These are phyloP conservation scores for Archips crataeganus DNA, from an alignment of 2,888 invertebrate species.

Conservation along the genomic window DNA sequence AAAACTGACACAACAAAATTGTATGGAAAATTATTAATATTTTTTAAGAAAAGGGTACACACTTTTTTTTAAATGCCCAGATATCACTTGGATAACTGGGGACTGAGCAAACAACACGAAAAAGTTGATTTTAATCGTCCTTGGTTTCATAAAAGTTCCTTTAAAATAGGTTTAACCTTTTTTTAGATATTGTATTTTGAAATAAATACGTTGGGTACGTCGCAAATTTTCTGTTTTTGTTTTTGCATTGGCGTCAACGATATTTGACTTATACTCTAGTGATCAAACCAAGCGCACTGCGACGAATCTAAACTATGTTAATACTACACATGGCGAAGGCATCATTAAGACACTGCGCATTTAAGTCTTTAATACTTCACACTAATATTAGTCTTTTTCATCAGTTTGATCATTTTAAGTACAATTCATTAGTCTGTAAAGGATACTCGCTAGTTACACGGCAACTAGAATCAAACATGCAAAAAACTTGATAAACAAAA, in stretches of 20 bases:
- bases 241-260: neutral
- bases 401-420: conserved; percentile 67
- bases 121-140: too few species aligned
- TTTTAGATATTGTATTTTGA: too few species aligned
- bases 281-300: conserved; percentile 56
- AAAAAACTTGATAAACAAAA: too few species aligned
- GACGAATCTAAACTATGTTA: conserved; percentile 60
- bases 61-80: too few species aligned
- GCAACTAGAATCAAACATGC: neutral
- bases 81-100: too few species aligned
- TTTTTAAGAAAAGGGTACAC: too few species aligned
- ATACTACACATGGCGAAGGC: conserved; percentile 77
- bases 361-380: conserved; percentile 67
- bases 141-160: too few species aligned
- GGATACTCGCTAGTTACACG: conserved; percentile 11
- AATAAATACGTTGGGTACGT: too few species aligned
- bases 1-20: too few species aligned
- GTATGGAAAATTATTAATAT: too few species aligned
- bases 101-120: too few species aligned
- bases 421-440: conserved; percentile 56
- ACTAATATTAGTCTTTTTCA: conserved; percentile 69
- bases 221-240: neutral
- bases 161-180: too few species aligned
- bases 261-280: conserved; percentile 1
- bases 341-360: conserved; percentile 66